These are phyloP conservation scores for Ploceus nigricollis DNA, from an alignment of 2,113 vertebrate genomes.

Conservation along the genomic window DNA sequence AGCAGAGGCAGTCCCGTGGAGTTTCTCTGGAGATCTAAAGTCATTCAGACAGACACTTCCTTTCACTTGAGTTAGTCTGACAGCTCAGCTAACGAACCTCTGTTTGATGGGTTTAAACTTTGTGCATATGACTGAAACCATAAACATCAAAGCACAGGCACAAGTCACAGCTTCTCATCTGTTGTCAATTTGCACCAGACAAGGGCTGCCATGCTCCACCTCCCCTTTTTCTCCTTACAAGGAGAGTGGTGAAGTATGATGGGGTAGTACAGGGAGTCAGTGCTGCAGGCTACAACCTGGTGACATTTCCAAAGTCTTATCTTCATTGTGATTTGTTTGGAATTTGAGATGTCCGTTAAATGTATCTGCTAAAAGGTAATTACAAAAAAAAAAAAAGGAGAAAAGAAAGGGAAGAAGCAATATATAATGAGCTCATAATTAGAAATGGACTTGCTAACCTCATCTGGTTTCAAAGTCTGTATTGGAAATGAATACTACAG, in stretches of 20 bases:
- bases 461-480: not conserved
- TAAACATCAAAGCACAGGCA: constrained; percentile 48
- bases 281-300: not conserved
- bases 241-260: not conserved
- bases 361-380: not conserved
- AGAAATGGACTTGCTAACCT: not conserved
- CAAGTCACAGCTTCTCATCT: constrained; percentile 8
- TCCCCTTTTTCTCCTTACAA: not conserved
- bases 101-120: constrained; percentile 52
- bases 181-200: not conserved
- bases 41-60: constrained; percentile 3
- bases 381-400: not conserved
- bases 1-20: constrained; percentile 4
- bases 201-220: not conserved
- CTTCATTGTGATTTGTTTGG: not conserved
- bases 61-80: constrained; percentile 64
- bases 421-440: not conserved
- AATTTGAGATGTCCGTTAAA: not conserved
- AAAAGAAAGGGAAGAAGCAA: not conserved
- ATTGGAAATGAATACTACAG: not conserved
- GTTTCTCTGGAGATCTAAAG: constrained; percentile 20
- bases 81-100: not conserved
- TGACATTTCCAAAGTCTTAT: not conserved
- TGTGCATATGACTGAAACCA: constrained; percentile 38
- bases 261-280: fast-evolving